phyloP scores from a whole-genome alignment of 2,888 invertebrate species.

The Rapana venosa region DNA sequence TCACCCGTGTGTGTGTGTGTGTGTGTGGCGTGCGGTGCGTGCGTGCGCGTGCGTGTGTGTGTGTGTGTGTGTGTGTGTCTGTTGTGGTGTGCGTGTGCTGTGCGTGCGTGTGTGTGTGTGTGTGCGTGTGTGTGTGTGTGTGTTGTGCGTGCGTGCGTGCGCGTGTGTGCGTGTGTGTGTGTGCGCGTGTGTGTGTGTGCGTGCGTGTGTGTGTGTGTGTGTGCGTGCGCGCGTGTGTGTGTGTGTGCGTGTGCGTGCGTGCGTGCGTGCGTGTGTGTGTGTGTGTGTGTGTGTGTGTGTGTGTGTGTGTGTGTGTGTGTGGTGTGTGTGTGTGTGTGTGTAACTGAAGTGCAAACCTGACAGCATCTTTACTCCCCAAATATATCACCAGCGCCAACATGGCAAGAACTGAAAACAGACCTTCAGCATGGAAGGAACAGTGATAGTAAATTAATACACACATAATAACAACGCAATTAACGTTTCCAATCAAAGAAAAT shows the following conservation, averaged over 20 bases:
- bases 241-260: background rate
- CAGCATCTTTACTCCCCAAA: too few species aligned
- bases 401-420: too few species aligned
- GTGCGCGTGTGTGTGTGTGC: background rate
- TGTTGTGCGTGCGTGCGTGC: background rate
- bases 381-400: too few species aligned
- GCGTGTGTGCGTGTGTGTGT: background rate
- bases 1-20: background rate
- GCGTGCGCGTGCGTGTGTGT: background rate
- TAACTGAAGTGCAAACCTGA: too few species aligned
- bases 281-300: background rate
- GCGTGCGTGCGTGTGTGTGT: background rate
- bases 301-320: background rate
- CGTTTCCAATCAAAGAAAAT: too few species aligned
- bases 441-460: too few species aligned
- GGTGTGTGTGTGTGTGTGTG: too few species aligned
- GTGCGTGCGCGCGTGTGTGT: background rate
- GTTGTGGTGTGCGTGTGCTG: constrained; percentile 13
- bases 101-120: constrained; percentile 11
- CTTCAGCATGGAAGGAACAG: too few species aligned
- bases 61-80: background rate
- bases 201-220: constrained; percentile 10
- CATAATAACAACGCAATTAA: too few species aligned
- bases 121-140: constrained; percentile 13
- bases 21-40: background rate